Percentiles rank a stretch among this genome's conserved stretches.
phyloP scores from a whole-genome alignment of 2,797 vertebrate species.

The Mormyrops attenuatus region DNA sequence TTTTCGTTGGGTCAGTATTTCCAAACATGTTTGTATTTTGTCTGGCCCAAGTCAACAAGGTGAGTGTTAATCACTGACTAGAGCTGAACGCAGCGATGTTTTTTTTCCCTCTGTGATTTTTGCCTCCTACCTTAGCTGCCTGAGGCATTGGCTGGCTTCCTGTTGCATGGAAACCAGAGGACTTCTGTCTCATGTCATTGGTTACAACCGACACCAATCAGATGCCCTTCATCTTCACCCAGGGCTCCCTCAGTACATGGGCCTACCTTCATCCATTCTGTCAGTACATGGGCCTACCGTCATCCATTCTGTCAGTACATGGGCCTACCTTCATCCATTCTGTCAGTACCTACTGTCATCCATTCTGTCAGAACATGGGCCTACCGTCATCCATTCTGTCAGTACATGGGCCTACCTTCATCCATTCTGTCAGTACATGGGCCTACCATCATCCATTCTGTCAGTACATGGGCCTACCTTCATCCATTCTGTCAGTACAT shows the following conservation, averaged over 20 bases:
- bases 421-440: neutral
- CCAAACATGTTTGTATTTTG: constrained; percentile 25
- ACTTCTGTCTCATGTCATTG: neutral
- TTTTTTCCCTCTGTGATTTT: constrained; percentile 20
- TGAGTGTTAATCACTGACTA: constrained; percentile 14
- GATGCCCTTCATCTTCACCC: neutral
- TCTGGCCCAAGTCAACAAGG: constrained; percentile 19
- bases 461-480: neutral
- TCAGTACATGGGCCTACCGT: neutral
- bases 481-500: too few relatives aligned
- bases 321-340: too few relatives aligned
- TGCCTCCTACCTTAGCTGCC: constrained; percentile 2
- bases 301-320: neutral
- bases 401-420: too few relatives aligned
- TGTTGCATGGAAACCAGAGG: neutral
- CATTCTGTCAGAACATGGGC: too few relatives aligned
- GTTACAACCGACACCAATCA: neutral
- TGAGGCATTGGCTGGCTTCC: neutral
- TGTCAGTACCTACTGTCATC: too few relatives aligned
- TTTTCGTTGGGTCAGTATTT: constrained; percentile 23
- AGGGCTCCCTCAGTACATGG: neutral
- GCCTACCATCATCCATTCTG: too few relatives aligned
- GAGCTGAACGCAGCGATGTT: neutral
- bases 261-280: neutral
- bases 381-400: neutral